phyloP scores from a whole-genome alignment of 2,797 vertebrate genomes.

The Sternarchorhynchus goeldii region DNA sequence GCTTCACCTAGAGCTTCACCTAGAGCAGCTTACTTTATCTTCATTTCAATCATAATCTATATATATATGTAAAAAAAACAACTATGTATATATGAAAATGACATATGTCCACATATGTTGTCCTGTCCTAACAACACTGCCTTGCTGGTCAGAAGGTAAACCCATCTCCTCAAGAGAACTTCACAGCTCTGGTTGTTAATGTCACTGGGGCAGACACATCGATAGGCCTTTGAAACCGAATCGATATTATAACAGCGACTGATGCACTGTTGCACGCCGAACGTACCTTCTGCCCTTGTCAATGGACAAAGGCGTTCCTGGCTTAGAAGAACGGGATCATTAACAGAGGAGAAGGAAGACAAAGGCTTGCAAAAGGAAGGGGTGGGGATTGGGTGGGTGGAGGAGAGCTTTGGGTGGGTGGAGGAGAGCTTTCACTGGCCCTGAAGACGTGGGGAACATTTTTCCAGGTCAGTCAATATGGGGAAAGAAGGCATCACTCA shows the following conservation, averaged over 20 bases:
- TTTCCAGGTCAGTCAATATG: constrained; percentile 62
- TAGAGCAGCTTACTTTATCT: no score
- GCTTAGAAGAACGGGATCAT: constrained; percentile 64
- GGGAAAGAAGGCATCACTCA: constrained; percentile 75
- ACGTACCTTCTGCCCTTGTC: constrained; percentile 73
- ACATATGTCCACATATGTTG: not conserved
- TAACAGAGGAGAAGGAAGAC: constrained; percentile 63
- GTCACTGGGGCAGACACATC: constrained; percentile 31
- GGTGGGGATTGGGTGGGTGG: no score
- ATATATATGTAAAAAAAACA: no score
- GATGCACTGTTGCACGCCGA: constrained; percentile 64
- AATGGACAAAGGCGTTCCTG: constrained; percentile 61
- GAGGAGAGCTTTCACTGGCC: constrained; percentile 1
- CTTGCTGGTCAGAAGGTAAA: not conserved
- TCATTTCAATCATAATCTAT: no score
- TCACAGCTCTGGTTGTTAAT: constrained; percentile 66
- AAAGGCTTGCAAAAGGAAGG: constrained; percentile 57
- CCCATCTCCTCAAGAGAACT: constrained; percentile 32
- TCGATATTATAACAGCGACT: constrained; percentile 41
- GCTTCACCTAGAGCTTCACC: not conserved
- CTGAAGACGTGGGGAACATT: not conserved
- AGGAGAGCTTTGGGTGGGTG: no score
- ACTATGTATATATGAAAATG: no score
- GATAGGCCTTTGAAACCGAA: constrained; percentile 19
- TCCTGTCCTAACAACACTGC: not conserved